Base-by-base conservation (phyloP, 2,797 vertebrate genomes). In the Jordanella pulchra region DNA sequence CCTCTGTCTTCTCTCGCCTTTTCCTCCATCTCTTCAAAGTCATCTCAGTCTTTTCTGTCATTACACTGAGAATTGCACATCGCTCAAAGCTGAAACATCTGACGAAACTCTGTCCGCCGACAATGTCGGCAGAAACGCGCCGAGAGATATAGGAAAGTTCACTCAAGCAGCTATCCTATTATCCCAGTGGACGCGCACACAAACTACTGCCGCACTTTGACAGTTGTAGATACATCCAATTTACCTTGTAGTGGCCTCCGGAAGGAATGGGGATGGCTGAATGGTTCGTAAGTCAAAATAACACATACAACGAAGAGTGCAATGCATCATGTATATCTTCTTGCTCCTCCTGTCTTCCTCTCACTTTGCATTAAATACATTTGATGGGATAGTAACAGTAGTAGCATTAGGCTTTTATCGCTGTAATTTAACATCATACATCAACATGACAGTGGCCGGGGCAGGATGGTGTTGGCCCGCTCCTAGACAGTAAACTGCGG, bases 391-490 rank as follows among this genome's bases (percentile, higher is more conserved):
- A 73, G 77, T 85, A 88, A 84, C 88, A 86, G 89, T 75, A 71
- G 86, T 86, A 78, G 76, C 68, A 77, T 88, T 78, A 70, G 81
- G 87, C 86, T 89, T 90, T 91, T 91, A 92, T 87, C 76, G 69
- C 72, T 32, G 80, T 91, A 89, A 92, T 91, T 89, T 90, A 86
- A 78, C 50, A 80, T 75, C 84, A 82, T 88, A 89, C 84, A 89
- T 91, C 87, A 90, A 87, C 53, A 81, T 84, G 86, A 89, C 83
- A 89, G 88, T 76, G 84, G 79, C 79, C 58, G 25, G 84, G 84
- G 79, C 86, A 85, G 81, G 83, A 80, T 70, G 11, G 77, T 58
- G 85, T 83, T 69, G 54, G 78, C 75, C n/a, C 30, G 42, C 84
- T 80, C 65, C 74, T 73, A 84, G 77, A 78, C 82, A 75, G 72